Evolutionary conservation across 2,888 invertebrate genomes (phyloP), one percentile per base, ranked within the genome.

Genomic region (Parnassius apollo): DNA sequence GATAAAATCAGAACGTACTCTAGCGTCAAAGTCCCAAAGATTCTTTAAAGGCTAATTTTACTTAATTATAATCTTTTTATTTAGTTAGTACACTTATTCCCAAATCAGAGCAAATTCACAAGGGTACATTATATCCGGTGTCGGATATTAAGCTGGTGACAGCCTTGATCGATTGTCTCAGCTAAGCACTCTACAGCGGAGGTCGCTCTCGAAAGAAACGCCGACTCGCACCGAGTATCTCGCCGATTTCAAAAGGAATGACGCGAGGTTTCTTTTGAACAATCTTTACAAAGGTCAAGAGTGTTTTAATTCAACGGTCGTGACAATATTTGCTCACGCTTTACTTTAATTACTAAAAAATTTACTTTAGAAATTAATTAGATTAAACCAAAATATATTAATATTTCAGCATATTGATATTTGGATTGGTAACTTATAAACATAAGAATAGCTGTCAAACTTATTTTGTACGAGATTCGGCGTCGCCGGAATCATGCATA

Each of bases 131-230:
- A 58, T 54, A 54, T 62, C 76, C 73, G 72, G 69, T 53, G 61
- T 59, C 77, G 80, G 81, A 83, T 85, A 83, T 85, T 79, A 78
- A 77, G 58, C 60, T 63, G 72, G 56, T 59, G 67, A 54, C 64
- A 75, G 74, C 85, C 83, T 83, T 82, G 81, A 80, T 78, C 76
- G 75, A 69, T 68, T 71, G 76, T 74, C 74, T 73, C 73, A 69
- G 73, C 56, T 51, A 61, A 83, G 83, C 74, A 78, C 81, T 74
- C 86, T 86, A 70, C 68, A 80, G 59, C 69, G 73, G 74, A 79
- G 83, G 78, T 68, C 76, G 77, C 76, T 69, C 80, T 80, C 73
- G 70, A 69, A 69, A 74, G 71, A 77, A 78, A 80, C 81, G 81
- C 75, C 76, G 67, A 55, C 66, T 64, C 66, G 55, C 45, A 57